Conservation (phyloP, 1,140 invertebrate genomes). For the Gonatopus flavifemur region DNA sequence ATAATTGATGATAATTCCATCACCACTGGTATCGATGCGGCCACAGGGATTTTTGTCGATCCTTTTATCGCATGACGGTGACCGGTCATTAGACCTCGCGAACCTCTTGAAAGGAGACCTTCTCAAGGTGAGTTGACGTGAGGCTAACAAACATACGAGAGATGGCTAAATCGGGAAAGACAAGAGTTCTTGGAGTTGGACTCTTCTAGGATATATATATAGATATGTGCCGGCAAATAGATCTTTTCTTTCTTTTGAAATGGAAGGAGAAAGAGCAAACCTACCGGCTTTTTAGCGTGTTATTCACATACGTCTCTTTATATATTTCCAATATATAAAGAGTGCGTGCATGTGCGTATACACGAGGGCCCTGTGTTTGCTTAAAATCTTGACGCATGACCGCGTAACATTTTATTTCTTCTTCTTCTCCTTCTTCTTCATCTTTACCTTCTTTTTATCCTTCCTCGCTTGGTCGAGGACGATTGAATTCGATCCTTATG, state of each 20-base stretch:
- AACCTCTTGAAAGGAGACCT: conserved; percentile 34
- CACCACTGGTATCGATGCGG: no score
- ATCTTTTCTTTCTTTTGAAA: no score
- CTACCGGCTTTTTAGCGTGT: conserved; percentile 21
- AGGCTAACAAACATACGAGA: conserved; percentile 12
- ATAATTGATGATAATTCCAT: no score
- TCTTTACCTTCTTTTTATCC: conserved; percentile 17
- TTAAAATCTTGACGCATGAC: conserved; percentile 37
- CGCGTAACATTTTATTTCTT: conserved; percentile 13
- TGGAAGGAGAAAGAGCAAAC: conserved; percentile 38
- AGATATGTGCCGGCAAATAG: conserved; percentile 30
- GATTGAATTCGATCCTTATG: conserved; percentile 16
- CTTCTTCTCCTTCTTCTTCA: conserved; percentile 10
- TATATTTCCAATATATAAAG: no score
- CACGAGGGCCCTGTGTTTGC: conserved; percentile 28
- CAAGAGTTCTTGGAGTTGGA: conserved; percentile 35
- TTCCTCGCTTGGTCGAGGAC: conserved; percentile 8
- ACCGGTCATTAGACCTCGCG: conserved; percentile 30
- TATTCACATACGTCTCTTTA: conserved; percentile 16
- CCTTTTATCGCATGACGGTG: conserved; percentile 6
- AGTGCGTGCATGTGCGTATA: conserved; percentile 16
- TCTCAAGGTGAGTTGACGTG: conserved; percentile 37
- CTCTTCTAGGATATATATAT: conserved; percentile 30
- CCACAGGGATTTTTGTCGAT: no score
- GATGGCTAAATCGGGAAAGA: conserved; percentile 30